These are phyloP conservation scores for Diarsia dahlii DNA, from an alignment of 2,888 invertebrate genomes.

Conservation along the genomic window DNA sequence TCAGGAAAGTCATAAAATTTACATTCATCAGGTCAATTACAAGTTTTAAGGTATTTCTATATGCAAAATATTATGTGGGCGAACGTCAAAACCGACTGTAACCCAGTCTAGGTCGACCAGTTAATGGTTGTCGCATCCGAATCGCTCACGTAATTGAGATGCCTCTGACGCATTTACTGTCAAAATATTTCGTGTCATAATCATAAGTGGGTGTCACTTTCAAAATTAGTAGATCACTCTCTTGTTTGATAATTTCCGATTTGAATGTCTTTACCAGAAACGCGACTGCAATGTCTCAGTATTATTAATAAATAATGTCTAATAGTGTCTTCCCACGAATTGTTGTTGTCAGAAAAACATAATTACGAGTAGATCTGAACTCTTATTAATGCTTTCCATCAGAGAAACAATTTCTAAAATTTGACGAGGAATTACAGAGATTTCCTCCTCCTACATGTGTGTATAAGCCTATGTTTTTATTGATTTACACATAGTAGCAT, in stretches of 20 bases:
- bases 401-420: not conserved
- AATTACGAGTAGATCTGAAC: too few relatives aligned
- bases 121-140: not conserved
- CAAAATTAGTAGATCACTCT: not conserved
- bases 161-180: not conserved
- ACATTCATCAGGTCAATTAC: not conserved
- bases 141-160: conserved; percentile 1
- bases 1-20: not conserved
- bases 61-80: conserved; percentile 12
- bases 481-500: not conserved
- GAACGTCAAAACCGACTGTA: not conserved
- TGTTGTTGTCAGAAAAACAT: not conserved
- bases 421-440: not conserved
- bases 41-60: not conserved
- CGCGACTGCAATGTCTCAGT: not conserved
- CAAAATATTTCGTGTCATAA: conserved; percentile 15
- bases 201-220: not conserved
- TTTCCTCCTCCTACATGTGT: not conserved
- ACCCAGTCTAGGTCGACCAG: not conserved
- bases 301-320: not conserved
- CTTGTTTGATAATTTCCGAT: not conserved
- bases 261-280: not conserved
- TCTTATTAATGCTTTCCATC: too few relatives aligned
- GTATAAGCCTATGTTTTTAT: not conserved
- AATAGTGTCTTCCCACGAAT: not conserved